Conservation (phyloP, 2,113 vertebrate genomes). For the Sphyrna mokarran region DNA sequence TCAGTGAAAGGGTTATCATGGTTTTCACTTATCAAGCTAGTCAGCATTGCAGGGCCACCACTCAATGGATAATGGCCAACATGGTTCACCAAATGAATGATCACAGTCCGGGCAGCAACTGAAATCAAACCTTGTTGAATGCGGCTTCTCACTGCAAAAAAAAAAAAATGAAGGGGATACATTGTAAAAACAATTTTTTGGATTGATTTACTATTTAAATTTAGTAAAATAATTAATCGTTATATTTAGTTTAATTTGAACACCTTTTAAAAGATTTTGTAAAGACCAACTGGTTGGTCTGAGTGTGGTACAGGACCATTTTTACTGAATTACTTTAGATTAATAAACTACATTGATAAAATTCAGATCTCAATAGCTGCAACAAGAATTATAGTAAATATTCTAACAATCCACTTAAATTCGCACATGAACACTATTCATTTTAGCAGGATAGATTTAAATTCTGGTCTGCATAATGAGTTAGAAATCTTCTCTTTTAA, state of each 20-base stretch:
- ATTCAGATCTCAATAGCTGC: not conserved
- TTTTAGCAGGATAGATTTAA: not conserved
- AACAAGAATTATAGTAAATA: not conserved
- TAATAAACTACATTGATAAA: not conserved
- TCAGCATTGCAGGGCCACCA: conserved; percentile 89
- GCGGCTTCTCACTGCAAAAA: conserved; percentile 76
- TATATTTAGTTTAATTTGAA: not conserved
- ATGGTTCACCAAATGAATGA: conserved; percentile 93
- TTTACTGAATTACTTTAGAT: not conserved
- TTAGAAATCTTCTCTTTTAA: not conserved
- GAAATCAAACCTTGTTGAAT: conserved; percentile 95
- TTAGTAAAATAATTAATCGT: not conserved
- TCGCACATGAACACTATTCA: not conserved
- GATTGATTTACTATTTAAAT: not conserved
- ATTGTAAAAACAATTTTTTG: not conserved
- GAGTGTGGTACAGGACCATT: not conserved
- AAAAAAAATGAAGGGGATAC: conserved; percentile 41
- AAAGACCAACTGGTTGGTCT: not conserved
- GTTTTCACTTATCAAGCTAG: conserved; percentile 95
- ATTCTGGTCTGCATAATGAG: not conserved
- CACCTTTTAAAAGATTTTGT: not conserved
- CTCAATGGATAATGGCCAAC: conserved; percentile 96
- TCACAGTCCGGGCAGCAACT: conserved; percentile 91
- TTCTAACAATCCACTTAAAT: not conserved
- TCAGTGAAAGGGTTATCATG: conserved; percentile 92